These are phyloP conservation scores for Urocolius indicus DNA, from an alignment of 2,113 vertebrate genomes.

Conservation along the genomic window DNA sequence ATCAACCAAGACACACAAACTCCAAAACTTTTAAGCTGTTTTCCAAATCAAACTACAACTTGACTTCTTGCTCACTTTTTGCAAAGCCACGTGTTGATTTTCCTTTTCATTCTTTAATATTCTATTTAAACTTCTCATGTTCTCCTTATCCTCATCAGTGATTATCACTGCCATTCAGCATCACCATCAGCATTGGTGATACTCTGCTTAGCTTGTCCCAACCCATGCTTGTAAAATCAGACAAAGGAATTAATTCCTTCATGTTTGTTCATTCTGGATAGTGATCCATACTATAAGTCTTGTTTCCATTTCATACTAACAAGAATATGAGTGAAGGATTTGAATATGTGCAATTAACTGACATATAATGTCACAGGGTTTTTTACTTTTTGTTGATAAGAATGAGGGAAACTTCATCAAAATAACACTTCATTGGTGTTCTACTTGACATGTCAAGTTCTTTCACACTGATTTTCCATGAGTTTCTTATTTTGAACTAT, in stretches of 20 bases:
- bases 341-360: fast-evolving
- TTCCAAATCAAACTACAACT: not conserved
- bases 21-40: not conserved
- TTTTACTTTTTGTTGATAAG: not conserved
- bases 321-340: not conserved
- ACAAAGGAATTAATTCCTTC: not conserved
- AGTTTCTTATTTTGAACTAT: not conserved
- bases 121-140: not conserved
- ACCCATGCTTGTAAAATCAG: not conserved
- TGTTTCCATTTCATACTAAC: not conserved
- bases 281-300: not conserved
- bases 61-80: not conserved
- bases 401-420: not conserved
- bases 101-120: not conserved
- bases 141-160: not conserved
- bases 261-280: not conserved
- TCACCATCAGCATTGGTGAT: not conserved
- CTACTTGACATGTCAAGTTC: not conserved
- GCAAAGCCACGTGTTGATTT: not conserved
- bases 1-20: not conserved
- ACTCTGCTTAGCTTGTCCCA: not conserved
- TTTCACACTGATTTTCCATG: not conserved
- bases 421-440: not conserved
- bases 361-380: not conserved
- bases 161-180: not conserved